Base-by-base conservation (phyloP, 2,888 invertebrate species). In the Ochropleura leucogaster region DNA sequence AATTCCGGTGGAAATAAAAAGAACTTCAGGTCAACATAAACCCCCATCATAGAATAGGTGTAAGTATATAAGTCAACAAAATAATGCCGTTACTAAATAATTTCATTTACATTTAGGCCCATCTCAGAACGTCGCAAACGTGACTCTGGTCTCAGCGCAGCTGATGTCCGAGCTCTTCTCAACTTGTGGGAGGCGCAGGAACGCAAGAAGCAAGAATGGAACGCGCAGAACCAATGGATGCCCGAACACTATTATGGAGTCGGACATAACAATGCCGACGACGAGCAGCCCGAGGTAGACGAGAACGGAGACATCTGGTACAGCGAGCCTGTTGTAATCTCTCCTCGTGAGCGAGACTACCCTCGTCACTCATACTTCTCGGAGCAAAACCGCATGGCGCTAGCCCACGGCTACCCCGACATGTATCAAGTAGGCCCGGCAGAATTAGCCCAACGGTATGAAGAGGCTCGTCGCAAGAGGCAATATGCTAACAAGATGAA, bases 181-280 rank as follows among this genome's bases (percentile, higher is more conserved):
- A 97, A 97, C 69, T 91, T 97, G 57, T 97, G 97, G 97, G 97
- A 97, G 90, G 97, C 96, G 77, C 97, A 97, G 85, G 97, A 97
- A 82, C 95, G 96, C 75, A 96, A 96, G 77, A 97, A 96, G 86
- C 96, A 96, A 77, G 92, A 97, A 83, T 97, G 95, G 93, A 92
- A 95, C 86, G 91, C 95, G 40, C 84, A 84, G 63, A 95, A 95
- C 91, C 95, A 94, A 90, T 94, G 95, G 93, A 90, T 68, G 18
- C 82, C 95, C 12, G 93, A 95, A 77, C 93, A 89, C 80, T 96
- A 96, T 87, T 95, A 95, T 79, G 95, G 82, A 81, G 81, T 82
- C 12, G 82, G 95, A 74, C 93, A 93, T 18, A 93, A 93, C 51
- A 94, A 93, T 79, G 90, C 93, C 47, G 96, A 97, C 57, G 96